Evolutionary conservation across 2,797 vertebrate species (phyloP).

Genomic region (Discoglossus pictus): DNA sequence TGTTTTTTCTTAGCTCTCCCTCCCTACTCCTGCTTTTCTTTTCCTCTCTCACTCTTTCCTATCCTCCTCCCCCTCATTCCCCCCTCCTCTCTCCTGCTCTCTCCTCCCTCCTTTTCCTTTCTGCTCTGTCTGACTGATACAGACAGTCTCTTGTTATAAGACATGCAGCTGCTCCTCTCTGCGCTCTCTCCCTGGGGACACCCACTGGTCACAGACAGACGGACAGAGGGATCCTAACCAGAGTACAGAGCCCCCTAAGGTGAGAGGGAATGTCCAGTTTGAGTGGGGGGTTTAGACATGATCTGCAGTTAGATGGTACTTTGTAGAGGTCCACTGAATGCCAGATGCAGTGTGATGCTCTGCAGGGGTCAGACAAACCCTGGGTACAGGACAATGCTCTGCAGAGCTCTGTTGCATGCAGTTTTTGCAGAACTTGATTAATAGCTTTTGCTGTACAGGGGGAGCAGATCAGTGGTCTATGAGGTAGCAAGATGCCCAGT

Average conservation of each 20-base stretch:
- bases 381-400: not conserved
- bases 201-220: slow-evolving; percentile 44
- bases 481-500: no score
- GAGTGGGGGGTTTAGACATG: not conserved
- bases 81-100: slow-evolving; percentile 9
- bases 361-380: slow-evolving; percentile 32
- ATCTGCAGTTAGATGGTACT: slow-evolving; percentile 17
- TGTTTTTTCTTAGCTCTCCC: slow-evolving; percentile 47
- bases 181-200: slow-evolving; percentile 46
- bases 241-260: slow-evolving; percentile 16
- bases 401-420: not conserved
- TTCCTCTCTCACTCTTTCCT: slow-evolving; percentile 55
- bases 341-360: slow-evolving; percentile 19
- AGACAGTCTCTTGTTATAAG: slow-evolving; percentile 52
- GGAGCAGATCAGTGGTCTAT: no score
- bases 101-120: not conserved
- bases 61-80: slow-evolving; percentile 60
- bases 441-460: not conserved
- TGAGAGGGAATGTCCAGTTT: slow-evolving; percentile 12
- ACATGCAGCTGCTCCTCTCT: slow-evolving; percentile 49
- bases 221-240: slow-evolving; percentile 46
- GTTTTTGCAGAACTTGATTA: not conserved
- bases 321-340: slow-evolving; percentile 10
- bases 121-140: slow-evolving; percentile 39
- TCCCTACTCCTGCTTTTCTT: slow-evolving; percentile 43